phyloP scores from a whole-genome alignment of 2,113 vertebrate species.

The Mixornis gularis region DNA sequence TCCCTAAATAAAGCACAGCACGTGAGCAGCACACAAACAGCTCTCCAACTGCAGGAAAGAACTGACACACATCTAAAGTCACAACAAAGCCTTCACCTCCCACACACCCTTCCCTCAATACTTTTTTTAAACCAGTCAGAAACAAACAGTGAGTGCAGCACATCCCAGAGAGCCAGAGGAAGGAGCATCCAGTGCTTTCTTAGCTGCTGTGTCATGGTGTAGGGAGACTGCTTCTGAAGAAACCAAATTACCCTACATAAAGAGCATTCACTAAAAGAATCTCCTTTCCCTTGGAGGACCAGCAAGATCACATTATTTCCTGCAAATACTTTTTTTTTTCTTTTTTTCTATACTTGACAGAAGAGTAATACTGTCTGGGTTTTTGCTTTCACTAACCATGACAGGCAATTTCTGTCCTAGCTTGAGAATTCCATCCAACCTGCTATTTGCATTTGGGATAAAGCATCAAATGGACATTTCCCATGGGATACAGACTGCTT shows the following conservation, averaged over 20 bases:
- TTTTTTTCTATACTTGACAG: neutral
- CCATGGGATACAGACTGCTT: neutral
- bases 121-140: constrained; percentile 27
- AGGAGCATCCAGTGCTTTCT: neutral
- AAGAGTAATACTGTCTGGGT: neutral
- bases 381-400: neutral
- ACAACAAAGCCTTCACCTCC: constrained; percentile 23
- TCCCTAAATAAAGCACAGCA: neutral
- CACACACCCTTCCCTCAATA: neutral
- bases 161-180: neutral
- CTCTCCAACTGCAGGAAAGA: neutral
- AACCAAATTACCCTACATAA: neutral
- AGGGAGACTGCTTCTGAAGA: neutral
- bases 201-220: neutral
- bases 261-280: neutral
- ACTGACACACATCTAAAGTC: neutral
- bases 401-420: neutral
- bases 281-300: neutral
- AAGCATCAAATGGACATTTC: neutral
- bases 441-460: constrained; percentile 32
- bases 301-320: constrained; percentile 7
- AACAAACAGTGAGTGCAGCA: neutral
- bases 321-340: neutral
- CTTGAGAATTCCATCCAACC: neutral
- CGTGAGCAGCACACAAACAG: neutral